Percentiles rank a stretch among this genome's conserved stretches.
Conservation (phyloP, 2,797 vertebrate genomes). For the Setipinna tenuifilis region DNA sequence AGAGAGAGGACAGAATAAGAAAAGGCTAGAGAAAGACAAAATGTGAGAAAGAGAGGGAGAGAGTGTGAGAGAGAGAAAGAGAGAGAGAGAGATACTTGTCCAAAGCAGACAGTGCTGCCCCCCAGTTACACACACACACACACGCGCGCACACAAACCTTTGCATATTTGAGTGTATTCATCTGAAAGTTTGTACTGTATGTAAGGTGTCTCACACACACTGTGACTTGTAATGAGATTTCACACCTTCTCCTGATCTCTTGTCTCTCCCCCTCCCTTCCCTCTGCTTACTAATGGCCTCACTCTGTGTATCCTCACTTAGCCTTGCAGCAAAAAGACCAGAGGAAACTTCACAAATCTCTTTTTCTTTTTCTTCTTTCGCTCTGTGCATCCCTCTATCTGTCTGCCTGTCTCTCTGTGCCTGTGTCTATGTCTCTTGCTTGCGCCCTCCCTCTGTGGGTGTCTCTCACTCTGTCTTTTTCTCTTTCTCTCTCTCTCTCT, state of each 20-base stretch:
- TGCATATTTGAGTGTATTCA: not conserved
- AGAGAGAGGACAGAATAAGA: too few species aligned
- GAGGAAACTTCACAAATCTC: not conserved
- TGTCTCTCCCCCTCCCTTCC: not conserved
- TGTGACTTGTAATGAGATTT: conserved; percentile 3
- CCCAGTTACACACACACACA: not conserved
- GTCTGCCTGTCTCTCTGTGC: not conserved
- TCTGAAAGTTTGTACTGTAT: not conserved
- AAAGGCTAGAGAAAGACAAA: too few species aligned
- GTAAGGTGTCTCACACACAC: not conserved
- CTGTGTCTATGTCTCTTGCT: not conserved
- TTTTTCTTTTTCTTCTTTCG: not conserved
- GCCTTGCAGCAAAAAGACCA: not conserved
- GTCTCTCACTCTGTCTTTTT: conserved; percentile 25
- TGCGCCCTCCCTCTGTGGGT: too few species aligned
- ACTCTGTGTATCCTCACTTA: not conserved
- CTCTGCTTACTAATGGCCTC: not conserved
- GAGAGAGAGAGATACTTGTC: too few species aligned
- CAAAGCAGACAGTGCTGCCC: too few species aligned
- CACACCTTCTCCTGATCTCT: not conserved
- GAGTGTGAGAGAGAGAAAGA: not conserved
- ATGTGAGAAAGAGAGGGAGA: not conserved
- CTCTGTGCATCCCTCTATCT: not conserved
- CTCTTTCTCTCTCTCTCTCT: not conserved
- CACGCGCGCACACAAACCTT: not conserved